Evolutionary conservation across 2,888 invertebrate species (phyloP).

Genomic region (Himalopsyche tibetana): DNA sequence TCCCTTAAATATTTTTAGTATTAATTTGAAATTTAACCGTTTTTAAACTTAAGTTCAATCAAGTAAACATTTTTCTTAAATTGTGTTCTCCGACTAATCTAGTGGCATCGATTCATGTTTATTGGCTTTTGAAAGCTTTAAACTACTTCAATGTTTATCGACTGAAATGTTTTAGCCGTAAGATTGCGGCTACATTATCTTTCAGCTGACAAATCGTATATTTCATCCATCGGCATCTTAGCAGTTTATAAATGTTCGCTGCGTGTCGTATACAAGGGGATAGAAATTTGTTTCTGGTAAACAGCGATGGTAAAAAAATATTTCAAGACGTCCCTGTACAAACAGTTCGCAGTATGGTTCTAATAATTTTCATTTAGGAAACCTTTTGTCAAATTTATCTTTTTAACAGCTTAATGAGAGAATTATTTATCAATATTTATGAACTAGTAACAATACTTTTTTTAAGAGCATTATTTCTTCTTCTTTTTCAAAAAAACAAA

Average conservation of each 20-base stretch:
- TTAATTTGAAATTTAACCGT: no score
- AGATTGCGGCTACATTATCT: neutral
- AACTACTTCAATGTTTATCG: neutral
- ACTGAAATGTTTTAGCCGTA: neutral
- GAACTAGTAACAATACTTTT: no score
- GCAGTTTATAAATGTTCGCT: neutral
- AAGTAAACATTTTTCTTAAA: no score
- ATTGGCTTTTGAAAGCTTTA: neutral
- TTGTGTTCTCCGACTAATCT: no score
- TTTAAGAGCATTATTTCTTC: no score
- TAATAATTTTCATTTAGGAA: neutral
- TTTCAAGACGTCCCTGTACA: neutral
- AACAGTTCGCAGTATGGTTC: neutral
- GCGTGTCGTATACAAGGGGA: neutral
- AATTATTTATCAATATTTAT: no score
- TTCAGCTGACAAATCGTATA: slow-evolving; percentile 7
- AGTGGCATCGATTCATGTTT: no score
- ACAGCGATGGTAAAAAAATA: neutral
- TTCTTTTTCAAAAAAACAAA: no score
- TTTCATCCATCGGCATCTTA: neutral
- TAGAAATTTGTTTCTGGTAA: slow-evolving; percentile 17
- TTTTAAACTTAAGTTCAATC: no score
- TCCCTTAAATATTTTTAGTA: no score
- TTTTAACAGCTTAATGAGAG: neutral
- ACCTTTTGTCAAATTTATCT: neutral